phyloP scores from a whole-genome alignment of 2,797 vertebrate genomes.

The Pempheris klunzingeri region DNA sequence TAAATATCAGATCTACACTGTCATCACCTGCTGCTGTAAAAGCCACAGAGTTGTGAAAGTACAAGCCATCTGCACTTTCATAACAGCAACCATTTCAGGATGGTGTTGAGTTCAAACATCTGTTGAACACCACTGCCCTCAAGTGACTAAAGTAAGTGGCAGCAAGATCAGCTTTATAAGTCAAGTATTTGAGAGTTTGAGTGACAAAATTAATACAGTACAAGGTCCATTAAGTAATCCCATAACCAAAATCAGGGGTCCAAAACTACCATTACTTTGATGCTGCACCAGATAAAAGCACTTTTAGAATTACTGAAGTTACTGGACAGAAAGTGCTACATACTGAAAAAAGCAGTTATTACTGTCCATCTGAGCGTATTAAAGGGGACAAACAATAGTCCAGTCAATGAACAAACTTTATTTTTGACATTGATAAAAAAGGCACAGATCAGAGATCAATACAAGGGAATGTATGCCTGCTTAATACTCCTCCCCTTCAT shows the following conservation, averaged over 20 bases:
- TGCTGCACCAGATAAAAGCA: not conserved
- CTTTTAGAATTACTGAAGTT: not conserved
- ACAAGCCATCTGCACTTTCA: too few relatives aligned
- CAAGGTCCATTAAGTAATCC: too few relatives aligned
- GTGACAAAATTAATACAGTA: too few relatives aligned
- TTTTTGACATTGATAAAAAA: conserved; percentile 19
- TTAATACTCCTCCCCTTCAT: conserved; percentile 61
- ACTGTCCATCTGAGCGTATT: not conserved
- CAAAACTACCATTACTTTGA: too few relatives aligned
- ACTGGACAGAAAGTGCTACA: not conserved
- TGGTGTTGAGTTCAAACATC: not conserved
- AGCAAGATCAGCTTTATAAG: not conserved
- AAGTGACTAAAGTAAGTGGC: conserved; percentile 6
- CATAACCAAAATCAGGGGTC: too few relatives aligned
- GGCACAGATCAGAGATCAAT: not conserved
- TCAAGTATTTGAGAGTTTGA: too few relatives aligned
- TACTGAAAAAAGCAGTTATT: not conserved
- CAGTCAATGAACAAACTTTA: conserved; percentile 12
- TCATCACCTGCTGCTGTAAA: too few relatives aligned
- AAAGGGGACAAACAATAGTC: not conserved
- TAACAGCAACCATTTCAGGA: not conserved
- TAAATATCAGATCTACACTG: too few relatives aligned
- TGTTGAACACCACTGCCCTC: conserved; percentile 65
- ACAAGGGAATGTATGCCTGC: not conserved
- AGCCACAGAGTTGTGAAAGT: too few relatives aligned